Conservation (phyloP, 2,888 invertebrate genomes). For the Chrysolina haemoptera region DNA sequence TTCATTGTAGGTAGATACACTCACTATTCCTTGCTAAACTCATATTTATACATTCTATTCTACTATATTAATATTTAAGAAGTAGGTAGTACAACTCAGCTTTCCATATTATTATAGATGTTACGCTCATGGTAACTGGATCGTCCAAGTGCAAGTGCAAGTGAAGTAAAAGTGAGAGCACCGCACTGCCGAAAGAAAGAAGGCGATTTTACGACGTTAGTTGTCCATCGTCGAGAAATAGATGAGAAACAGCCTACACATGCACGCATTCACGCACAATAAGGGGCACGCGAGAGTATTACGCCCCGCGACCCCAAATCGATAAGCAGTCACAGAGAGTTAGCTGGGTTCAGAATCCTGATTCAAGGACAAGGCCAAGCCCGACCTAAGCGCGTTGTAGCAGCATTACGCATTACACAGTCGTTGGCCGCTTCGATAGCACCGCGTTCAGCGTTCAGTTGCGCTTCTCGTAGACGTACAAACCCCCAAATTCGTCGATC, state of each 20-base stretch:
- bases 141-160: conserved; percentile 34
- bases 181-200: conserved; percentile 17
- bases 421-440: conserved; percentile 50
- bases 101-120: background rate
- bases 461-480: conserved; percentile 58
- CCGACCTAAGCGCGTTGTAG: conserved; percentile 51
- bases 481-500: conserved; percentile 68
- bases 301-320: conserved; percentile 66
- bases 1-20: no score
- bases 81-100: no score
- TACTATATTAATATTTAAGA: no score
- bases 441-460: conserved; percentile 72
- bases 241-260: conserved; percentile 31
- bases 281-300: conserved; percentile 45
- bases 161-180: conserved; percentile 45
- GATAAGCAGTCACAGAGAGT: conserved; percentile 63
- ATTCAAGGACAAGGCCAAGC: conserved; percentile 76
- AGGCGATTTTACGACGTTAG: conserved; percentile 8
- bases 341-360: conserved; percentile 69
- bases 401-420: conserved; percentile 34
- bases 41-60: no score
- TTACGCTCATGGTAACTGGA: conserved; percentile 36
- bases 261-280: conserved; percentile 41
- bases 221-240: conserved; percentile 24
- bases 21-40: no score